Conservation (phyloP, 2,888 invertebrate species). For the Aleiodes leptofemur region DNA sequence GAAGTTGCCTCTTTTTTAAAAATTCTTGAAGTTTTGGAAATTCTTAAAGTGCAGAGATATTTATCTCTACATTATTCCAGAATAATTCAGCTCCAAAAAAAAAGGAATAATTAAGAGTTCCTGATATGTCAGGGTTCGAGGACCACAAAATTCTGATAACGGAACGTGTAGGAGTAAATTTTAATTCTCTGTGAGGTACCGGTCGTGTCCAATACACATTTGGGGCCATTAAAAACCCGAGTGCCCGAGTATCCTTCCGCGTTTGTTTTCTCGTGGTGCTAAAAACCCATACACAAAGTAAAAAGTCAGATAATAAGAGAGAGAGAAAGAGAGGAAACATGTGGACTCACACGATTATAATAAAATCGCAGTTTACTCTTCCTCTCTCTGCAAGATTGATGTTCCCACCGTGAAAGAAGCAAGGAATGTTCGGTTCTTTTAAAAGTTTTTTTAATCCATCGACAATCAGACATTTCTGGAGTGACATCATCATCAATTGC, state of each 20-base stretch:
- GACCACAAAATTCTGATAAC: constrained; percentile 29
- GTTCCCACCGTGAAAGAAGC: constrained; percentile 55
- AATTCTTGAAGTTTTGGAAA: too few relatives aligned
- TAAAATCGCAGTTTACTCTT: constrained; percentile 63
- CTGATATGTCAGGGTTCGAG: constrained; percentile 15
- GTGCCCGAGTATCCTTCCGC: background rate
- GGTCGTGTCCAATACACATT: constrained; percentile 16
- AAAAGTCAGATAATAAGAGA: constrained; percentile 11
- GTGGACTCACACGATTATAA: constrained; percentile 57
- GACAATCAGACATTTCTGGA: background rate
- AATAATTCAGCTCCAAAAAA: too few relatives aligned
- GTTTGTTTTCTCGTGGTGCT: constrained; percentile 1
- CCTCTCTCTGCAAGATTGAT: background rate
- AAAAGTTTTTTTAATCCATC: background rate
- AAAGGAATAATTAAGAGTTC: too few relatives aligned
- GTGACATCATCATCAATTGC: background rate
- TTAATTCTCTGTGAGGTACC: background rate
- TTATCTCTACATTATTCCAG: too few relatives aligned
- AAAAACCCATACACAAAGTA: constrained; percentile 6
- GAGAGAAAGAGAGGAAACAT: constrained; percentile 1
- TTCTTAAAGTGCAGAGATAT: too few relatives aligned
- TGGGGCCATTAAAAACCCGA: constrained; percentile 25
- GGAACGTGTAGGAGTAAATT: constrained; percentile 7
- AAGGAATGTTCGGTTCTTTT: background rate
- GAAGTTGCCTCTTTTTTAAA: too few relatives aligned